These are phyloP conservation scores for Hydropsyche tenuis DNA, from an alignment of 1,140 invertebrate genomes.

Conservation along the genomic window DNA sequence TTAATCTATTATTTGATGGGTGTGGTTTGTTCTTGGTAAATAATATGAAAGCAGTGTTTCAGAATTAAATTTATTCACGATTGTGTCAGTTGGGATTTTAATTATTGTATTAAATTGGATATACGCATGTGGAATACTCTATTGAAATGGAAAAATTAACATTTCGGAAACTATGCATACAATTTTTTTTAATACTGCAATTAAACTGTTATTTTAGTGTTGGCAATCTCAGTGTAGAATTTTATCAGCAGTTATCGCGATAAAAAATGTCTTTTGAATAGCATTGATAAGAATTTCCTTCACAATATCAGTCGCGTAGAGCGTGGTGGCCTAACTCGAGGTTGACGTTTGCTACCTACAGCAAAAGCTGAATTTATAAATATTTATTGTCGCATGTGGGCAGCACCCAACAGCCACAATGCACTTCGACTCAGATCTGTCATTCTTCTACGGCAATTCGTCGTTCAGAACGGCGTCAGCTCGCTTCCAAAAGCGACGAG, in stretches of 20 bases:
- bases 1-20: too few species aligned
- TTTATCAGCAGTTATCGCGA: neutral
- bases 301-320: neutral
- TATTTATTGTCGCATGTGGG: conserved; percentile 13
- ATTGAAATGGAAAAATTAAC: too few species aligned
- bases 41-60: too few species aligned
- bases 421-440: conserved; percentile 27
- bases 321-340: neutral
- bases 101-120: too few species aligned
- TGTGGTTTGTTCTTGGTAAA: too few species aligned
- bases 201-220: too few species aligned
- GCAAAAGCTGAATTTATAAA: conserved; percentile 7
- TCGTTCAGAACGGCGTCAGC: conserved; percentile 1
- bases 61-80: too few species aligned
- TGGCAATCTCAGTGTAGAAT: neutral
- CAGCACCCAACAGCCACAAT: conserved; percentile 23
- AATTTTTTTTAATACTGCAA: too few species aligned
- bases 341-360: neutral
- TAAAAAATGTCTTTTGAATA: neutral
- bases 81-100: too few species aligned
- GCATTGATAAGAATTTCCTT: neutral
- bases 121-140: too few species aligned
- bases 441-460: conserved; percentile 22
- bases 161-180: too few species aligned
- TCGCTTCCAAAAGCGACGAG: neutral